Evolutionary conservation across 2,888 invertebrate species (phyloP).

Genomic region (Tortrix viridana): DNA sequence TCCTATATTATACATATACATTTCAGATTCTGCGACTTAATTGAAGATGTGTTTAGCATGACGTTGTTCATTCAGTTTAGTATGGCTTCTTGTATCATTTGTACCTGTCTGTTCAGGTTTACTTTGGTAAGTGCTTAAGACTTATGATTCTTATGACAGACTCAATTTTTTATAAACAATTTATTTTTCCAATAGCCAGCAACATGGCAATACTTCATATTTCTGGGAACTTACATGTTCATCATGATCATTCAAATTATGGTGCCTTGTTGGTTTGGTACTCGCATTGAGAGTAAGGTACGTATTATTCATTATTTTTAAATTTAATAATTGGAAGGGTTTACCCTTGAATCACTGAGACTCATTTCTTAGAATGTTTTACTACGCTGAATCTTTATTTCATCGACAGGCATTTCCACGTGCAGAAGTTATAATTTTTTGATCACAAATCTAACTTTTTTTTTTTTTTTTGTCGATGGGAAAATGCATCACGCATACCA

Average conservation of each 20-base stretch:
- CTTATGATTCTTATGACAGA: too few relatives aligned
- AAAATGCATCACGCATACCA: too few relatives aligned
- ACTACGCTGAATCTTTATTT: too few relatives aligned
- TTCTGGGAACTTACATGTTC: conserved; percentile 58
- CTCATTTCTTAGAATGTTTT: too few relatives aligned
- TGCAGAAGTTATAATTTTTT: too few relatives aligned
- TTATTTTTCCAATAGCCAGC: conserved; percentile 57
- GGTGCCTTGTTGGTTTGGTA: conserved; percentile 69
- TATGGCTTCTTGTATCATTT: conserved; percentile 63
- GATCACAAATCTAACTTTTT: too few relatives aligned
- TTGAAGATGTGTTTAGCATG: conserved; percentile 58
- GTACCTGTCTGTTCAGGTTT: conserved; percentile 65
- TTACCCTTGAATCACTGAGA: too few relatives aligned
- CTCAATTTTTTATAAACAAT: neutral
- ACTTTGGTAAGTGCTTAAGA: conserved; percentile 56
- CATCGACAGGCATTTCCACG: too few relatives aligned
- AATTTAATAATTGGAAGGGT: too few relatives aligned
- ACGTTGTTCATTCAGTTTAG: conserved; percentile 63
- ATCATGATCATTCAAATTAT: conserved; percentile 62
- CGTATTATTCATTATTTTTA: neutral
- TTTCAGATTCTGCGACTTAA: conserved; percentile 57
- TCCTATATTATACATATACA: too few relatives aligned
- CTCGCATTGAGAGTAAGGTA: conserved; percentile 62
- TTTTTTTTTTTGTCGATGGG: too few relatives aligned
- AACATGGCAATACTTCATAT: conserved; percentile 56